phyloP scores from a whole-genome alignment of 1,140 invertebrate species.

The Cheumatopsyche charites region DNA sequence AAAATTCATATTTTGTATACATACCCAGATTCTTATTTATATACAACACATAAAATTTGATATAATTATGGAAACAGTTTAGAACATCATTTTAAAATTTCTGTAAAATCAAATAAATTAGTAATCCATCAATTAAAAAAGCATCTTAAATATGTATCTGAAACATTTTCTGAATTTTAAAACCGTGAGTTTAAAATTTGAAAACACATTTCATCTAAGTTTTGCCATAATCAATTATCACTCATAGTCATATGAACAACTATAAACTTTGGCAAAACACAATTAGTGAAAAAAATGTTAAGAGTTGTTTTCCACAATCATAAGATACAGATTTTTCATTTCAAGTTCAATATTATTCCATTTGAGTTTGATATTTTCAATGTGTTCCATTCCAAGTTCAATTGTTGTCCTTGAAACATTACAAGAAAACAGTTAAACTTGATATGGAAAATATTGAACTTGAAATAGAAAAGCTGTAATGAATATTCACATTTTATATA shows the following conservation, averaged over 20 bases:
- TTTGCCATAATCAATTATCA: background rate
- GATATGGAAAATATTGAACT: no score
- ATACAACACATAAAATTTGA: conserved; percentile 10
- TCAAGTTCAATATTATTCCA: no score
- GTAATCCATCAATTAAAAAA: background rate
- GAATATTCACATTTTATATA: conserved; percentile 2
- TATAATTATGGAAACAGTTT: conserved; percentile 25
- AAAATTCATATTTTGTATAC: conserved; percentile 14
- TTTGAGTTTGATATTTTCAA: no score
- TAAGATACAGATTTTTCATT: conserved; percentile 1
- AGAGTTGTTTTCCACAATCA: conserved; percentile 4
- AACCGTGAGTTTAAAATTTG: no score
- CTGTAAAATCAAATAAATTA: background rate
- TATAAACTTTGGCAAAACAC: no score
- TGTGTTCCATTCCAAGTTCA: no score
- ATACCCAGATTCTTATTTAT: conserved; percentile 3
- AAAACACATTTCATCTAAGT: no score
- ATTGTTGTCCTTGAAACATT: no score
- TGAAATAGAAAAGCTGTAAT: conserved; percentile 13
- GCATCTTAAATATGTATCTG: background rate
- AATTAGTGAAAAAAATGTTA: no score
- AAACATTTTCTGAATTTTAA: background rate
- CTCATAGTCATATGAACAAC: background rate
- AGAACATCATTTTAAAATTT: background rate
- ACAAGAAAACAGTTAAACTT: no score